These are phyloP conservation scores for Phaetusa simplex DNA, from an alignment of 2,113 vertebrate species.

Conservation along the genomic window DNA sequence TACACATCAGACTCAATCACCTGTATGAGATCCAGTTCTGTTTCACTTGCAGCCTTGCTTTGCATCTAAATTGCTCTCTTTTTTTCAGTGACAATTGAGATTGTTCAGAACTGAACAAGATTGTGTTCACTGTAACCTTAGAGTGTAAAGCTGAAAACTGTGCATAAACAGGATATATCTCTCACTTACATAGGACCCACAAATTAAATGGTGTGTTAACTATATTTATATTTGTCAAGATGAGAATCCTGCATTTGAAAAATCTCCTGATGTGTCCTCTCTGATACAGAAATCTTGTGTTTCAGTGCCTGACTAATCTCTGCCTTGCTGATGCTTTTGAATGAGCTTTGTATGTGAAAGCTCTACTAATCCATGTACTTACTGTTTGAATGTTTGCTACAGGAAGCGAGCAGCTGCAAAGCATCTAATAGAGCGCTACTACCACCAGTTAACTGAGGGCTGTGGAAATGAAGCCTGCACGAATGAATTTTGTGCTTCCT, in stretches of 20 bases:
- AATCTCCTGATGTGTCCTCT: not conserved
- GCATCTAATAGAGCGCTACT: constrained; percentile 99
- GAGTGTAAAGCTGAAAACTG: not conserved
- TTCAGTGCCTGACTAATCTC: constrained; percentile 70
- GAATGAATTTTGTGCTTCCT: constrained; percentile 98
- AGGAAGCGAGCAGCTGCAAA: constrained; percentile 99
- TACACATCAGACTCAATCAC: not conserved
- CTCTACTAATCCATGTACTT: constrained; percentile 79
- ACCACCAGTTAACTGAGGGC: constrained; percentile 99
- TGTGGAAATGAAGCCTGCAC: constrained; percentile 99
- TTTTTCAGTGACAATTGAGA: not conserved
- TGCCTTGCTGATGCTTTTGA: constrained; percentile 69
- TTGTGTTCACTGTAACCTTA: not conserved
- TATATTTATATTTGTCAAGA: not conserved
- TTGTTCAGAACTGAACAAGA: constrained; percentile 5
- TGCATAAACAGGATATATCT: not conserved
- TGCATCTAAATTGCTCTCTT: not conserved
- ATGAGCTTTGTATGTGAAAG: constrained; percentile 69
- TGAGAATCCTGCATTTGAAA: constrained; percentile 18
- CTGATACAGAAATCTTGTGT: constrained; percentile 41
- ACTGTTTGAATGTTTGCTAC: constrained; percentile 83
- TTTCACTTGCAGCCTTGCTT: not conserved
- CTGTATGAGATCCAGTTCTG: not conserved
- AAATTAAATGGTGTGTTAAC: not conserved
- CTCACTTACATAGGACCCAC: not conserved